Evolutionary conservation across 2,113 vertebrate species (phyloP), one percentile per base, ranked within the genome.

Genomic region (Bucco capensis): DNA sequence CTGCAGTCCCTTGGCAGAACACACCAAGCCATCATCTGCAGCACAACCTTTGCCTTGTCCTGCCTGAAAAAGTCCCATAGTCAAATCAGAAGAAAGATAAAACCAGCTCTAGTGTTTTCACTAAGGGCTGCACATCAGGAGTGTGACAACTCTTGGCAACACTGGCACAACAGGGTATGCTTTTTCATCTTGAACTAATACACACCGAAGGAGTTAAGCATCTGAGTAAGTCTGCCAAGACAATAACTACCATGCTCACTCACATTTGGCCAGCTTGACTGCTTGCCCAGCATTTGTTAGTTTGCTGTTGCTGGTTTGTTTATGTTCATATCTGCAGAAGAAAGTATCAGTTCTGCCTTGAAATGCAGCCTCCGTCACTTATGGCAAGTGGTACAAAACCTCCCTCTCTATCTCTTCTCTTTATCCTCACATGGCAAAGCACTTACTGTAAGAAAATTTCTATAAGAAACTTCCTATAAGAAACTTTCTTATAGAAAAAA

Each of bases 21-120:
- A 1, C 28, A 53, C 30, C 1, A 0, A 66, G 25, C 51, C 35
- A 28, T 6, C 5, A 0, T 6, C 46, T 35, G 25, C 38, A 42
- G 30, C 1, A 0, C 0, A 0, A 27, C 53, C 53, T 38, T 14
- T 5, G n/a, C 37, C 37, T 21, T 40, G 14, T 30, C 17, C 21
- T 27, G 17, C 44, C 73, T 38, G 33, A 60, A 65, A 15, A 58
- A 9, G 9, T 58, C 64, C 38, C 51, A 47, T 16, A 16, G 19
- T 8, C 0, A 0, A 33, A 38, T 25, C 44, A 69, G 49, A 66
- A 42, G 21, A 72, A 58, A 67, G 27, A 40, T 10, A 14, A 60
- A 61, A 57, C 47, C 35, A 57, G 17, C 9, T 62, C 50, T 37
- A 23, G n/a, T 0, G 0, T 30, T 71, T 71, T 38, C 5, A 0